phyloP scores from a whole-genome alignment of 2,113 vertebrate genomes.

The Prunella himalayana region DNA sequence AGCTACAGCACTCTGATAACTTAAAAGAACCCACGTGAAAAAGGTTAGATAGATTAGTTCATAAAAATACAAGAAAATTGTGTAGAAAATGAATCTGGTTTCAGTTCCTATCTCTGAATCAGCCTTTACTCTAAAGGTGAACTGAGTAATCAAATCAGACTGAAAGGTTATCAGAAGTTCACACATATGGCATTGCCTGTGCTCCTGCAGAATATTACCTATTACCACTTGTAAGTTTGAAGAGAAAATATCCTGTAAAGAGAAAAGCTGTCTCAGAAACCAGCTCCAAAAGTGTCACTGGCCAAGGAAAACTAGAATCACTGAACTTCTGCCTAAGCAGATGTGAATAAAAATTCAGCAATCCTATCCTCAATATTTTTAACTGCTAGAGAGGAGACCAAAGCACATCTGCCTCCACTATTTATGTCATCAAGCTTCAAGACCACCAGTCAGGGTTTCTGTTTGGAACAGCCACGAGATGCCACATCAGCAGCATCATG shows the following conservation, averaged over 20 bases:
- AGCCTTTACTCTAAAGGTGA: neutral
- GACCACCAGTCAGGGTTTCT: neutral
- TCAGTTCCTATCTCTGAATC: neutral
- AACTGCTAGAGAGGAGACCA: neutral
- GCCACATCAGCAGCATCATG: neutral
- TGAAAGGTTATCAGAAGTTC: neutral
- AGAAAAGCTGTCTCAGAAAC: neutral
- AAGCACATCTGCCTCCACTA: neutral
- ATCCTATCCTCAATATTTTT: neutral
- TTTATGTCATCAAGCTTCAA: neutral
- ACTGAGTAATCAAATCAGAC: neutral
- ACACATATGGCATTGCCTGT: neutral
- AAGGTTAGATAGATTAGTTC: neutral
- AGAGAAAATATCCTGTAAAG: neutral
- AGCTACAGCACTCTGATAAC: neutral
- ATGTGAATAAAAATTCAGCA: neutral
- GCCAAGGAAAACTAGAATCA: neutral
- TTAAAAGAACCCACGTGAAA: neutral
- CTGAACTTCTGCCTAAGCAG: neutral
- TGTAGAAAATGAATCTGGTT: neutral
- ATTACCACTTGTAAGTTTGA: neutral
- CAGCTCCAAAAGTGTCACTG: neutral
- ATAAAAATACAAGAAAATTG: neutral
- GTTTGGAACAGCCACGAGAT: neutral
- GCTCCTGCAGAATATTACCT: neutral